These are phyloP conservation scores for Momotus momota DNA, from an alignment of 2,797 vertebrate species.

Conservation along the genomic window DNA sequence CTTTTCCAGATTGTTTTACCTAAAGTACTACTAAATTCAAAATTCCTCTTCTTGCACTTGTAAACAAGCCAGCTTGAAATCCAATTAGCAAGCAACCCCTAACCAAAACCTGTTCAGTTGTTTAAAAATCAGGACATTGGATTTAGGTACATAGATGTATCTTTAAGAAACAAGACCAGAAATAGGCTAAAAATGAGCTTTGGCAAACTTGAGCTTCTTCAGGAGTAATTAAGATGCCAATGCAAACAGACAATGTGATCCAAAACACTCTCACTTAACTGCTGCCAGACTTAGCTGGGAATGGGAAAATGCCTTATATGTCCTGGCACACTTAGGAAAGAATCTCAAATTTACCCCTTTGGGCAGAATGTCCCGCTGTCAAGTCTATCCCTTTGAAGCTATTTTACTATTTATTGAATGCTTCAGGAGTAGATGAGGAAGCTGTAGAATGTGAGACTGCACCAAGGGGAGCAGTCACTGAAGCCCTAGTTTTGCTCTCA, in stretches of 20 bases:
- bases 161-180: background rate
- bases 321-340: rapidly evolving
- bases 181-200: background rate
- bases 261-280: background rate
- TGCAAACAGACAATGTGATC: rapidly evolving
- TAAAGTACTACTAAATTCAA: background rate
- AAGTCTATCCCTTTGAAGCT: background rate
- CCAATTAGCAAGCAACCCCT: background rate
- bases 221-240: background rate
- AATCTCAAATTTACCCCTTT: background rate
- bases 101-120: background rate
- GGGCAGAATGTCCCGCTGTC: rapidly evolving
- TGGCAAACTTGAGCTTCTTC: background rate
- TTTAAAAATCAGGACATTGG: background rate
- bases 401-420: rapidly evolving
- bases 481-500: background rate
- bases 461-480: background rate
- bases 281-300: background rate
- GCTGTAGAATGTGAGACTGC: background rate
- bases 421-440: background rate
- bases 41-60: background rate
- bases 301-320: background rate
- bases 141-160: background rate
- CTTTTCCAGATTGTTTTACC: background rate
- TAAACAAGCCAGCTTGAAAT: background rate